Base-by-base conservation (phyloP, 2,888 invertebrate species). In the Drosophila mettleri region DNA sequence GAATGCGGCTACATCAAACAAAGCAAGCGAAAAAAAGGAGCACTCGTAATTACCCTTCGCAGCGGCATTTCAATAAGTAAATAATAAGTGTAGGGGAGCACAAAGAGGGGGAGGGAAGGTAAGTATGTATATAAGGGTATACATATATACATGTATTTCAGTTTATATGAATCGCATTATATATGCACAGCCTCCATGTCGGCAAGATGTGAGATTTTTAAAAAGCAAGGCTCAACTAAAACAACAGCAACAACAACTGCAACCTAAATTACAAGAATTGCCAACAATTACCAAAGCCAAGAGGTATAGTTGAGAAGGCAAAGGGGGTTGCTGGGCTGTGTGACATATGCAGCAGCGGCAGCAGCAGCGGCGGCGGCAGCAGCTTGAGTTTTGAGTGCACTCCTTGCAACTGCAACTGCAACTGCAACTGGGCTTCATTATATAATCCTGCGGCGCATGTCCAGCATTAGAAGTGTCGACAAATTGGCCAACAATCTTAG, bases 381-480 rank as follows among this genome's bases (percentile, higher is more conserved):
- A 52, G 78, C 75, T 75, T 75, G 74, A 75, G 74, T 59, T 64
- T 75, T 63, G 69, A 75, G 75, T 75, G 75, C 69, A 78, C 78
- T 69, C 52, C 48, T 60, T n/a, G 49, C 48, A 20, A 24, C 75
- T 22, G 33, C 34, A 10, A 27, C 70, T 29, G 67, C 72, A 75
- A 69, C 76, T 33, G 69, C 75, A 74, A 69, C 70, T 54, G 69
- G 51, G 53, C 61, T 69, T 68, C 73, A 73, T 70, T 64, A 68
- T 69, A 60, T 55, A 63, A 61, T 79, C 79, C 85, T 74, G 79
- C 70, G 71, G 78, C 75, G 58, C 71, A 81, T 81, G 79, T 79
- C 79, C 79, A 61, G 70, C 71, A 72, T 68, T 78, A 83, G 85
- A 84, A 88, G 83, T 84, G 83, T 84, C 86, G 86, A 88, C 88